A percentile compares a stretch with the other conserved stretches of the same genome.
These are phyloP conservation scores for Cassiopea xamachana DNA, from an alignment of 30 jellyfish, hydroid and myxozoan genomes.

Conservation along the genomic window DNA sequence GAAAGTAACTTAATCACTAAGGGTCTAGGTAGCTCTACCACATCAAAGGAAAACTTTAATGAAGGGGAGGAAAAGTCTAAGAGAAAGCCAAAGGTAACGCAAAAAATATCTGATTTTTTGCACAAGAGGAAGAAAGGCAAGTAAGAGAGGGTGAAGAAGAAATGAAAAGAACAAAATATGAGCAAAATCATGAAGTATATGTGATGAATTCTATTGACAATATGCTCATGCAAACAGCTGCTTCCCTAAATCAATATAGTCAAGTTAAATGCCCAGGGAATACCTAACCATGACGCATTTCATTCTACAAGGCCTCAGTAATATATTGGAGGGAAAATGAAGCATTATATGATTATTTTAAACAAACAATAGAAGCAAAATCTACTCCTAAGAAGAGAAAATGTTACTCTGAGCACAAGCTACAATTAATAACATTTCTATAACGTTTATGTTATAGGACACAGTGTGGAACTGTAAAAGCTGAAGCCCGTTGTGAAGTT, in stretches of 20 bases:
- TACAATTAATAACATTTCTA: not conserved
- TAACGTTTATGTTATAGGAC: not conserved
- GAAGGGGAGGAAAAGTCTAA: not conserved
- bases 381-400: not conserved
- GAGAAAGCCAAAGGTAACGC: not conserved
- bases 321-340: not conserved
- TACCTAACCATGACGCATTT: not conserved
- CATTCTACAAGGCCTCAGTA: not conserved
- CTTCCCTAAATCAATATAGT: not conserved
- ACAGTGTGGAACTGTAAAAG: not conserved
- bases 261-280: not conserved
- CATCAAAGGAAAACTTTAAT: not conserved
- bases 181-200: constrained; percentile 29
- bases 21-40: not conserved
- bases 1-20: not conserved
- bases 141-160: constrained; percentile 15
- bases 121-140: constrained; percentile 46
- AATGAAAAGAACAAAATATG: constrained; percentile 9
- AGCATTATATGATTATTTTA: constrained; percentile 3
- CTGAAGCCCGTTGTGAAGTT: not conserved
- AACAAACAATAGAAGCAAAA: not conserved
- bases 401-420: not conserved
- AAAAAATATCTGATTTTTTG: constrained; percentile 28
- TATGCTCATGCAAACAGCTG: constrained; percentile 30
- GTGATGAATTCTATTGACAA: constrained; percentile 25